These are phyloP conservation scores for Nothura maculosa DNA, from an alignment of 2,797 vertebrate species.

Conservation along the genomic window DNA sequence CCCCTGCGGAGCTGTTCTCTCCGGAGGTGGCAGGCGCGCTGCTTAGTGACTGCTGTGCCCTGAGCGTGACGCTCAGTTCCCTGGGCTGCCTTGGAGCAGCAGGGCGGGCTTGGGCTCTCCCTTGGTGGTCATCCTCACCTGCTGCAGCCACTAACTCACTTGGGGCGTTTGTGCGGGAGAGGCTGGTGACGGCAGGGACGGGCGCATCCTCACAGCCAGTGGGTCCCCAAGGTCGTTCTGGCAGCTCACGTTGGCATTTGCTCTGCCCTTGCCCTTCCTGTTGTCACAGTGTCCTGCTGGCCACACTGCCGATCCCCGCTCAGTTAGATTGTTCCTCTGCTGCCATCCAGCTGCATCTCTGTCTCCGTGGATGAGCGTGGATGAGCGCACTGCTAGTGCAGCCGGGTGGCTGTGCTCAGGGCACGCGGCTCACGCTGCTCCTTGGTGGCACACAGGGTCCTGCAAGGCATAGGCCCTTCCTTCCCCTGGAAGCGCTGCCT, in stretches of 20 bases:
- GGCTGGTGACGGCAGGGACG: neutral
- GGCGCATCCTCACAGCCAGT: neutral
- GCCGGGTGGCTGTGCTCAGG: too few relatives aligned
- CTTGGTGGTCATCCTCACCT: neutral
- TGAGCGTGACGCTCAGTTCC: too few relatives aligned
- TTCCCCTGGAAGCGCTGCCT: too few relatives aligned
- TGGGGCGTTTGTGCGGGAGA: neutral
- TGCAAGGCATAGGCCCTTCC: too few relatives aligned
- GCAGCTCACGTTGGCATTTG: neutral
- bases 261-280: neutral
- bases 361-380: too few relatives aligned
- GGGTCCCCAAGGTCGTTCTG: rapidly evolving
- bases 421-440: too few relatives aligned
- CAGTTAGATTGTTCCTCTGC: neutral
- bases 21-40: rapidly evolving
- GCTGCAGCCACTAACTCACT: neutral
- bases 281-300: neutral
- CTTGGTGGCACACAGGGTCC: too few relatives aligned
- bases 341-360: neutral
- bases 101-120: neutral
- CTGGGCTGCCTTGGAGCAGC: rapidly evolving
- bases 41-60: rapidly evolving
- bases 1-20: neutral
- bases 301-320: rapidly evolving
- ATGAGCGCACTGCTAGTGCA: too few relatives aligned